Percentiles rank a stretch among this genome's conserved stretches.
These are phyloP conservation scores for Indicator indicator DNA, from an alignment of 2,113 vertebrate genomes.

Conservation along the genomic window DNA sequence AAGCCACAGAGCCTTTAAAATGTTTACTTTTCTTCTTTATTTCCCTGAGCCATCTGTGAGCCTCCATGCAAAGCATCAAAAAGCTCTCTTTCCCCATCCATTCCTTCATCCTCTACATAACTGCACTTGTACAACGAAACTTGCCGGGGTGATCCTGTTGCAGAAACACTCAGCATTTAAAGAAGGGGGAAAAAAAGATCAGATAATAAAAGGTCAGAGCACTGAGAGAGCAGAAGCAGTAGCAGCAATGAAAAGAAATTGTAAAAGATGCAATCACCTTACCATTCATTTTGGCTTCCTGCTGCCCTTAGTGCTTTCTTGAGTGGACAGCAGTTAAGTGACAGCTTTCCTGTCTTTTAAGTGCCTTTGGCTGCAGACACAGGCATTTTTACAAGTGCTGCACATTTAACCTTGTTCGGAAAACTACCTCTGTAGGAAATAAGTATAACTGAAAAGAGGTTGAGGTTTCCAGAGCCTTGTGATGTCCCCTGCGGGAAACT, in stretches of 20 bases:
- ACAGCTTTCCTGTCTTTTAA: slow-evolving; percentile 52
- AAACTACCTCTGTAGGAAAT: slow-evolving; percentile 58
- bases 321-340: slow-evolving; percentile 46
- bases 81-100: background rate
- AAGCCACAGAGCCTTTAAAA: background rate
- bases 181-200: background rate
- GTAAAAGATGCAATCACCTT: slow-evolving; percentile 65
- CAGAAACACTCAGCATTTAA: background rate
- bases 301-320: slow-evolving; percentile 62
- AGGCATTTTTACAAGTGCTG: slow-evolving; percentile 42
- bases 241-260: slow-evolving; percentile 15
- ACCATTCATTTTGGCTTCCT: slow-evolving; percentile 73
- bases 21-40: background rate
- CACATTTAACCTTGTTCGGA: slow-evolving; percentile 68
- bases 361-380: slow-evolving; percentile 37
- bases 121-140: background rate
- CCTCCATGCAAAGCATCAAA: background rate
- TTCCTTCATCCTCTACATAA: background rate
- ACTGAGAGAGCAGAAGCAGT: background rate
- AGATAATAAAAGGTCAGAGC: slow-evolving; percentile 29
- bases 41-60: background rate
- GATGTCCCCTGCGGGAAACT: background rate
- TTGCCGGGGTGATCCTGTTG: background rate
- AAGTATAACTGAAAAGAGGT: slow-evolving; percentile 12
- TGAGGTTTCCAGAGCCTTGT: slow-evolving; percentile 19